Base-by-base conservation (phyloP, 2,113 vertebrate genomes). In the Gobiocypris rarus region DNA sequence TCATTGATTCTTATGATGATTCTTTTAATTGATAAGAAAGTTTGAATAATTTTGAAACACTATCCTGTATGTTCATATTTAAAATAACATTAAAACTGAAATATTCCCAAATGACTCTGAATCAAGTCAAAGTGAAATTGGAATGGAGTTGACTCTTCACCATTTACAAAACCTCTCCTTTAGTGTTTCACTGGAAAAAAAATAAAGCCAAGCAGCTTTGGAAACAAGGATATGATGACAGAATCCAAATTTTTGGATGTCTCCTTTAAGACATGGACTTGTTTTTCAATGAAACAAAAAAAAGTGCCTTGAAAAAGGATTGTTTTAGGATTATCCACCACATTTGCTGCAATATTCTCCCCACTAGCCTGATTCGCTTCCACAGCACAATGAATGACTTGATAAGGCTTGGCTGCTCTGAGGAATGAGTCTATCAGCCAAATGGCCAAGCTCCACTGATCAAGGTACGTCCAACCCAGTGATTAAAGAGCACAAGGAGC, bases 401-500 rank as follows among this genome's bases (percentile, higher is more conserved):
- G 34, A 65, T 61, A 63, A 70, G 13, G 84, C 67, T 79, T 74
- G 63, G 50, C 86, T 75, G 75, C 67, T 71, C 26, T 43, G 52
- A 58, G 69, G 52, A 81, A 61, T 28, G 8, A 61, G 48, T 80
- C 52, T 54, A 74, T 58, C 74, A 75, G 79, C 67, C 65, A 87
- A 85, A 81, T 19, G 61, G 80, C 75, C 77, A 76, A 78, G 84
- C 74, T 83, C 75, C 83, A 84, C 71, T 87, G 61, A 84, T 70
- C 81, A 83, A 84, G 75, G 70, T 74, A 73, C 52, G 14, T 81
- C 34, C 67, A 38, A 61, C 45, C 81, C 84, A 61, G 84, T 87
- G 83, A 89, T 87, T 88, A 86, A 73, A 88, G 83, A n/a, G 76
- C 81, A 77, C 75, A 58, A 19, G 43, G 28, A 74, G 76, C 48